Evolutionary conservation across 1,140 invertebrate species (phyloP).

Genomic region (Anastrepha ludens): DNA sequence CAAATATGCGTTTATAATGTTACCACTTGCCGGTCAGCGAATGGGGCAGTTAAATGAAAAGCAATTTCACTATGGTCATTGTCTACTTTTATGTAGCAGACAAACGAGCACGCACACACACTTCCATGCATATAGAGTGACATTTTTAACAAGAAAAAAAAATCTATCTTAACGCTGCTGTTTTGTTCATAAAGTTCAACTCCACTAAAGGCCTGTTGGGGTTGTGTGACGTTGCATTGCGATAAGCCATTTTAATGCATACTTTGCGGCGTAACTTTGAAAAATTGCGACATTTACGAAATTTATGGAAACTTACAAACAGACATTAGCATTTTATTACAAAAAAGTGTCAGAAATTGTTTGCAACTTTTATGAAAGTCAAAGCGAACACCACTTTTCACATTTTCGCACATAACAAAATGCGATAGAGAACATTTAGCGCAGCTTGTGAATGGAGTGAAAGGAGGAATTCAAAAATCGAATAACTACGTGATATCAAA

Average conservation of each 20-base stretch:
- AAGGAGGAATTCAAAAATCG: neutral
- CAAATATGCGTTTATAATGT: conserved; percentile 51
- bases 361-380: conserved; percentile 33
- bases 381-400: neutral
- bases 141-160: conserved; percentile 5
- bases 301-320: neutral
- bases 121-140: neutral
- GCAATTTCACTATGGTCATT: conserved; percentile 14
- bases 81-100: conserved; percentile 6
- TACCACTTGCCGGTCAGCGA: conserved; percentile 21
- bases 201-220: neutral
- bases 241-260: conserved; percentile 49
- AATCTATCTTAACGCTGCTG: neutral
- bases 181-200: conserved; percentile 20
- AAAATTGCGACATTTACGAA: conserved; percentile 46
- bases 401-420: neutral
- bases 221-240: neutral
- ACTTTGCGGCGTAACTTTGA: conserved; percentile 48
- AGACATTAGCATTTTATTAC: conserved; percentile 32
- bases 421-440: neutral
- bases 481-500: neutral
- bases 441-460: too few relatives aligned
- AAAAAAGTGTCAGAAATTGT: conserved; percentile 33
- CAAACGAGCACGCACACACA: neutral
- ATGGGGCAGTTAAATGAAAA: conserved; percentile 36